Evolutionary conservation across 2,113 vertebrate genomes (phyloP), one percentile per base, ranked within the genome.

Genomic region (Leucosticte australis): DNA sequence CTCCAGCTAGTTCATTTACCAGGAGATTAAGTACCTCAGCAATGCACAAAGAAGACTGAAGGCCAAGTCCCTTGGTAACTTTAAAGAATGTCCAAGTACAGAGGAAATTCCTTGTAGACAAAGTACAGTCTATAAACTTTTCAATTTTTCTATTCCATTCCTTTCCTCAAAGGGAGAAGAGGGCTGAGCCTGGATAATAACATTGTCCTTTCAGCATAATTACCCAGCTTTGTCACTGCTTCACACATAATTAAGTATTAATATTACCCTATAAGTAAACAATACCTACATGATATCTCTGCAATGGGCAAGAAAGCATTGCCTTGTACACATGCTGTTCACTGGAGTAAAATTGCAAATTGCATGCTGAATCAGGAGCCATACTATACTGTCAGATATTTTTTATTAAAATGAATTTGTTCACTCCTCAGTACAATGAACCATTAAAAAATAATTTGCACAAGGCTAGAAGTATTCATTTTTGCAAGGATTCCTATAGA

Each of bases 191-290:
- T 70, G 37, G 79, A 78, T 95, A 96, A 96, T 95, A 95, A 71
- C 68, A 60, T 57, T 94, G 65, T 88, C 52, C 69, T 79, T 94
- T 97, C 73, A 91, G 83, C 81, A 71, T 96, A 97, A 97, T 97
- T 97, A 92, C 71, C 68, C 68, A 89, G 50, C 60, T 91, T 87
- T 96, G 64, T 84, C 88, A 94, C 91, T 93, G 76, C 26, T 96
- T 96, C 96, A 94, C 92, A 96, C 83, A 92, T 96, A 97, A 97
- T 97, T 97, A 98, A 76, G 85, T 94, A 97, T 92, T 97, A 84
- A 95, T 94, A 97, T 97, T 96, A 97, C 80, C 69, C 65, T 91
- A 71, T 91, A 93, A 97, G 92, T 90, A 98, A 96, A 95, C 87
- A 96, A 92, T 92, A 93, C 8, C 1, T 95, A 95, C 90, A 87